Evolutionary conservation across 2,888 invertebrate species (phyloP), one percentile per base, ranked within the genome.

Genomic region (Scaptomyza caliginosa): DNA sequence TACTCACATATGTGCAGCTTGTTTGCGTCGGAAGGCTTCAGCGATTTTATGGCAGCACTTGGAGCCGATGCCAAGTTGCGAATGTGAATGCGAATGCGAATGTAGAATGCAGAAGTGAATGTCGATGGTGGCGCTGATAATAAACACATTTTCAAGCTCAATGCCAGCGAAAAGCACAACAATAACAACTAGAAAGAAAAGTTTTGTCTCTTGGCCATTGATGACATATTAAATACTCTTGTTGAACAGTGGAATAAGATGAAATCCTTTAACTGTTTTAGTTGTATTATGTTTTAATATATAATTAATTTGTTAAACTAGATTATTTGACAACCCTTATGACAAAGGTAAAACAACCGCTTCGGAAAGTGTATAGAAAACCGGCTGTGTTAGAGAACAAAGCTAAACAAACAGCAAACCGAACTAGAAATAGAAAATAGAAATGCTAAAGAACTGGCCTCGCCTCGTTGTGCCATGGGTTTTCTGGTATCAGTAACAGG

Each of bases 131-230:
- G 66, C 69, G 58, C 54, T 76, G 84, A 58, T 82, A 87, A 84
- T 87, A 82, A 87, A 83, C 86, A 87, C 83, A 84, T 84, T 85
- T 87, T 82, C 83, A 84, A 82, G 86, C 86, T 82, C 83, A 84
- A 86, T 83, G 82, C 85, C 82, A 74, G 73, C 68, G 66, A 62
- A 55, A 50, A 32, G 42, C 16, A 36, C 57, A 59, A 70, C 42
- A 71, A 45, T 51, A 64, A 51, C 45, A 58, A 36, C 38, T 28
- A 39, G 3, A 10, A 16, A 16, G 17, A 11, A 28, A 8, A 21
- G 5, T 21, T 28, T 1, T 3, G 13, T 13, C 3, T 17, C 1
- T 3, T 3, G 16, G 2, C 6, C n/a, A n/a, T 19, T 4, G 10
- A 11, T 11, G 32, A 13, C 34, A 10, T 4, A 32, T 3, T 3